Percentiles rank a stretch among this genome's conserved stretches.
Conservation (phyloP, 1,140 invertebrate species). For the Argopecten irradians region DNA sequence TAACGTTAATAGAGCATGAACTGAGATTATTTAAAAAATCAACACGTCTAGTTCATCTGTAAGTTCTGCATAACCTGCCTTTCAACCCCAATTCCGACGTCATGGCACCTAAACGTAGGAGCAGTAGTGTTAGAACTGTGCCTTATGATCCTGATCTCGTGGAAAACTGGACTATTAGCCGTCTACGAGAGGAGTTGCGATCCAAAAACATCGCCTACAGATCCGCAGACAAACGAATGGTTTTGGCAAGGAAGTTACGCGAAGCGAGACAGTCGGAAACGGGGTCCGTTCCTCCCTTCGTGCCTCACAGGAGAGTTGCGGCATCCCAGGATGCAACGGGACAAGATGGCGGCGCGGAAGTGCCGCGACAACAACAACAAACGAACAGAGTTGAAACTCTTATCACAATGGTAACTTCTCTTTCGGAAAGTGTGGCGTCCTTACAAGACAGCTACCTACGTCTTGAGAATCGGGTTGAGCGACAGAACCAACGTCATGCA, state of each 20-base stretch:
- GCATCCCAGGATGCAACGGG: background rate
- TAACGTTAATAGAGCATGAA: no score
- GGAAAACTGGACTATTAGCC: slow-evolving; percentile 7
- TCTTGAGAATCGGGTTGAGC: background rate
- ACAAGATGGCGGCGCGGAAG: background rate
- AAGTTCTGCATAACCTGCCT: no score
- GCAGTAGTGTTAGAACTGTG: background rate
- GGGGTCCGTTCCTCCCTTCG: no score
- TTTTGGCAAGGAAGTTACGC: slow-evolving; percentile 3
- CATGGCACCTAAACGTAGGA: background rate
- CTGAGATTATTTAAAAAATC: no score
- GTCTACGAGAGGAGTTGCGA: background rate
- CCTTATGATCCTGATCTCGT: background rate
- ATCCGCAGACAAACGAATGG: background rate
- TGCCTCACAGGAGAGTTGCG: no score
- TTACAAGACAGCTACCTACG: background rate
- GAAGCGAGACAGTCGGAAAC: no score
- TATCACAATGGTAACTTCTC: background rate
- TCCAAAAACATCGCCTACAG: background rate
- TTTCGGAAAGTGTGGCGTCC: background rate
- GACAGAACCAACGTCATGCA: background rate
- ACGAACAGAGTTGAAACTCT: background rate
- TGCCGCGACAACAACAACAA: background rate
- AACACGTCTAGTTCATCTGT: no score
- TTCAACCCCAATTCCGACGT: no score